phyloP scores from a whole-genome alignment of 2,113 vertebrate genomes.

The Eulemur rufifrons region DNA sequence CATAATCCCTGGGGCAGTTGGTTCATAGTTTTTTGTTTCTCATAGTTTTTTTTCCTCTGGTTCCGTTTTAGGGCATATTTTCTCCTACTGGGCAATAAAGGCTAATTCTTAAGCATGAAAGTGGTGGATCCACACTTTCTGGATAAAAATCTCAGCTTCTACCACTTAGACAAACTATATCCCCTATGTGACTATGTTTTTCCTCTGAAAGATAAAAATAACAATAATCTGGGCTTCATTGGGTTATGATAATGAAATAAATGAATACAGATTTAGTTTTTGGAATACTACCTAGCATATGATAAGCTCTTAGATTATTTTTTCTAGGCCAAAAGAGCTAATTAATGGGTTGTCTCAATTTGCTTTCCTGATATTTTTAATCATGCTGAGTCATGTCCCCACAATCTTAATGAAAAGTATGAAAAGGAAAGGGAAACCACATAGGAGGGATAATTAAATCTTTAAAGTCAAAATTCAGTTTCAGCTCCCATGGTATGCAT shows the following conservation, averaged over 20 bases:
- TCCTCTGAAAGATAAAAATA: slow-evolving; percentile 7
- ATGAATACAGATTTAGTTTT: neutral
- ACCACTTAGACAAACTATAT: neutral
- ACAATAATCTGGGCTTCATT: neutral
- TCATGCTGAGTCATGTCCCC: neutral
- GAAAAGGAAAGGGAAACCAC: neutral
- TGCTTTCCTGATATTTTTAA: neutral
- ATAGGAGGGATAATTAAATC: neutral
- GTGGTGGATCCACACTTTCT: neutral
- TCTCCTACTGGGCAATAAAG: neutral
- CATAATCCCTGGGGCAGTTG: neutral
- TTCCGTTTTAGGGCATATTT: neutral
- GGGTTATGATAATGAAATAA: neutral
- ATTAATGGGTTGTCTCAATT: neutral
- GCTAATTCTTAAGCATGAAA: neutral
- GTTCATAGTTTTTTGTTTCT: neutral
- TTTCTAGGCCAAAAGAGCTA: neutral
- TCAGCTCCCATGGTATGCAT: neutral
- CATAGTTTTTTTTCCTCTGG: neutral
- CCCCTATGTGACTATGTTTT: neutral
- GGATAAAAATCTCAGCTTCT: neutral
- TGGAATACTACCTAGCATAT: neutral
- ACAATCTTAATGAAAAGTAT: neutral
- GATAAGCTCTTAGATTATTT: neutral
- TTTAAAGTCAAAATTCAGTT: neutral